Evolutionary conservation across 2,113 vertebrate species (phyloP).

Genomic region (Halcyon malimbica): DNA sequence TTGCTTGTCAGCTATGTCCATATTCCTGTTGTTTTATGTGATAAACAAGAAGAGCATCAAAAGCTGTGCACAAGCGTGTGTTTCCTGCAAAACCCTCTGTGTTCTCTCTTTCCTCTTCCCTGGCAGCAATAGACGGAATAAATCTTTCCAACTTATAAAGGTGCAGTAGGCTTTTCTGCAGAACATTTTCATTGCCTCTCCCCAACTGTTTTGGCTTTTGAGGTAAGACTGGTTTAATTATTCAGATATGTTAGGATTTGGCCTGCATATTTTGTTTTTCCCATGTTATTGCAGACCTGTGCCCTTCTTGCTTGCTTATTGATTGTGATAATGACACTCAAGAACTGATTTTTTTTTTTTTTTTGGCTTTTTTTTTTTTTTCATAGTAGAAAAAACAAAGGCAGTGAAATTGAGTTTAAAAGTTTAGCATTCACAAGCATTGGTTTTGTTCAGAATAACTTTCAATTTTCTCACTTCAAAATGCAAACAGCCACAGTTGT

Average conservation of each 20-base stretch:
- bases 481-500: constrained; percentile 19
- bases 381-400: not conserved
- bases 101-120: not conserved
- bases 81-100: not conserved
- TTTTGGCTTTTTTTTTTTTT: not conserved
- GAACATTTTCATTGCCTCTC: not conserved
- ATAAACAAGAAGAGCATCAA: not conserved
- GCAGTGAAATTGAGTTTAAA: constrained; percentile 9
- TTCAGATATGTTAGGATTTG: constrained; percentile 31
- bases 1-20: not conserved
- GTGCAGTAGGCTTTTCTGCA: not conserved
- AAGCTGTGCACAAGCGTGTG: not conserved
- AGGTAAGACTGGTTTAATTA: constrained; percentile 9
- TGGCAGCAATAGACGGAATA: not conserved
- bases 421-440: not conserved
- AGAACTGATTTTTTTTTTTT: not conserved
- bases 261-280: constrained; percentile 1
- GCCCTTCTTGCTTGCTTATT: constrained; percentile 20
- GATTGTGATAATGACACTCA: not conserved
- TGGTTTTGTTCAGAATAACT: constrained; percentile 41
- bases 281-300: constrained; percentile 23
- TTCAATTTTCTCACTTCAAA: constrained; percentile 55
- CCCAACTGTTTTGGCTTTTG: not conserved
- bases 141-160: not conserved
- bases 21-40: not conserved